Base-by-base conservation (phyloP, 1,140 invertebrate species). In the Chelonus insularis region DNA sequence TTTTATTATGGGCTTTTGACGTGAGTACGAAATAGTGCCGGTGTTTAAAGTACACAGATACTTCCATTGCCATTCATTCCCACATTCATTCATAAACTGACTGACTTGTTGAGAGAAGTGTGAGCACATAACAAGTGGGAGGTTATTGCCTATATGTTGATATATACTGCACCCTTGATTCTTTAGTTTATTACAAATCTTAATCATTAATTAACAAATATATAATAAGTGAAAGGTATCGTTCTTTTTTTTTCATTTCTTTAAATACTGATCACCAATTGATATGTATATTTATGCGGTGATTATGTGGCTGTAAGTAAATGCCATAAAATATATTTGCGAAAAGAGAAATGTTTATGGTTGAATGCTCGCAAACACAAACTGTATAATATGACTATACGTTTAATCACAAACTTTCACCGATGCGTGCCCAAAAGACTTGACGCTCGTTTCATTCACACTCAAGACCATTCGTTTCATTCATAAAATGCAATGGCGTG, bases 401-500 rank as follows among this genome's bases (percentile, higher is more conserved):
- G n/a, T n/a, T n/a, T n/a, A n/a, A n/a, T n/a, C n/a, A 39, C 29
- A 14, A 29, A 14, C 50, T 52, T 52, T 52, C 50, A 52, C 50
- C 29, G 11, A 36, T 52, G 23, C 29, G 29, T 52, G 48, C 23
- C n/a, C 21, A 12, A 20, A 29, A 52, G 50, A n/a, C n/a, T n/a
- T 12, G 14, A 11, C 34, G 12, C 50, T 52, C 11, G 37, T 54
- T 54, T 60, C 58, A 60, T 60, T 60, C 58, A 54, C 36, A 9
- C 50, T 51, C 58, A 16, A 25, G 50, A 52, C 58, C 58, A 60
- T 60, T 60, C 48, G 58, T 52, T 63, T 63, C 62, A 63, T 63
- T 63, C 62, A 63, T 63, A 59, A 63, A 63, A 59, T 60, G 48
- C 56, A 59, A 41, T 65, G 60, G 36, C 43, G 51, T 62, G 55